Evolutionary conservation across 2,888 invertebrate species (phyloP), one percentile per base, ranked within the genome.

Genomic region (Odontothrips loti): DNA sequence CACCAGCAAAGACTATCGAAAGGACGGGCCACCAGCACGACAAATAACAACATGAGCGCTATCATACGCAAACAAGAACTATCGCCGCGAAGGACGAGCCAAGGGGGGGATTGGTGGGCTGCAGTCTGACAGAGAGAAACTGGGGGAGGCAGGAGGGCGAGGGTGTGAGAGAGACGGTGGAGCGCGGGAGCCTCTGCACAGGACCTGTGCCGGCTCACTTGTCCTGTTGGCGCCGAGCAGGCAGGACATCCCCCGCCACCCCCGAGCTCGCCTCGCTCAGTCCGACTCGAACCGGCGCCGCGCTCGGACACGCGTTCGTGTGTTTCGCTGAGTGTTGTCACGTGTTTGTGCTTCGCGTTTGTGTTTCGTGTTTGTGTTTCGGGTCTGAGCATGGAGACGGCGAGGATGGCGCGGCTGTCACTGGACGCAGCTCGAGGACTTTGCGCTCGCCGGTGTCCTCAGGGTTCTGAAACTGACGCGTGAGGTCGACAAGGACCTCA

Each of bases 141-240:
- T 17, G 58, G 15, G 58, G 58, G 58, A 10, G 58, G 58, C 58
- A 15, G 58, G 58, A 11, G 58, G n/a, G 58, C 17, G 58, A 58
- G 58, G 2, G 58, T 15, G 58, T 15, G 20, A 58, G 58, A 58
- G 58, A 17, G 58, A 43, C 3, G 6, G 34, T 15, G 58, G 58
- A 58, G 23, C 58, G 23, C 68, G 27, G 68, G 68, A 75, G 27
- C 68, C 68, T 11, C 17, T 3, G 23, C 68, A 6, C 68, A 23
- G 68, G 68, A 9, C 68, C 68, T 10, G 11, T 58, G 58, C 58
- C 10, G 11, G 68, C 68, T 75, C 68, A 75, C 68, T 75, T 12
- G 68, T 75, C 68, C 68, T 75, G 68, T 27, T 8, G 68, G 68
- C 68, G 68, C 27, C 68, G 68, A 23, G 27, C 68, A 27, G 68